A percentile compares a stretch with the other conserved stretches of the same genome.
These are phyloP conservation scores for Columba livia DNA, from an alignment of 2,113 vertebrate species.

Conservation along the genomic window DNA sequence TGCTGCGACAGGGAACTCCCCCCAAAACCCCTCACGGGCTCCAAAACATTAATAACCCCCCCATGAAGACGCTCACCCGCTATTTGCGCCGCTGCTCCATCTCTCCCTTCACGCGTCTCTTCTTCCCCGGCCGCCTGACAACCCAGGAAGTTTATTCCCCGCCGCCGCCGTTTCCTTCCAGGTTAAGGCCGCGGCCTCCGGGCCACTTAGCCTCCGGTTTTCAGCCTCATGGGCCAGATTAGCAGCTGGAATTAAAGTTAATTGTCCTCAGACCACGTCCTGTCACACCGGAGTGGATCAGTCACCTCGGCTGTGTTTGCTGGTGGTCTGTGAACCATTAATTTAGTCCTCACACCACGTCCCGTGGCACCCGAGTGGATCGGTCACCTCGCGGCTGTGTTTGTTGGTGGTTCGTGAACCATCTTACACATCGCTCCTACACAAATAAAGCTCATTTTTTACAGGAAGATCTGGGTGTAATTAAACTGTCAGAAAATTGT, in stretches of 20 bases:
- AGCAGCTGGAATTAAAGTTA: neutral
- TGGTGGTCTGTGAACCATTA: neutral
- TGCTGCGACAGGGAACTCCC: neutral
- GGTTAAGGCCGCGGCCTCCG: neutral
- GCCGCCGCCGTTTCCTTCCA: neutral
- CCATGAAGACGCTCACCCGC: rapidly evolving
- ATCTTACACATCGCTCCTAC: rapidly evolving
- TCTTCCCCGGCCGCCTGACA: neutral
- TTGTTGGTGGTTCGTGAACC: neutral
- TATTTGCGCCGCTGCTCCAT: neutral
- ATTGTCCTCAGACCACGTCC: no score
- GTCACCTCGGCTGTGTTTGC: rapidly evolving
- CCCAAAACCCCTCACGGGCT: rapidly evolving
- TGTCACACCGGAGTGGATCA: no score
- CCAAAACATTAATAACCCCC: no score
- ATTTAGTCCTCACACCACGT: no score
- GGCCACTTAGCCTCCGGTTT: neutral
- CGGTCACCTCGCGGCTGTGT: neutral
- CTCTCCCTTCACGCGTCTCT: rapidly evolving
- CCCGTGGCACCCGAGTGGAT: no score
- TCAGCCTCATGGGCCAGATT: no score
- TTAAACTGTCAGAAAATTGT: neutral
- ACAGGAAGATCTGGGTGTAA: no score
- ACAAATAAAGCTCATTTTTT: neutral
- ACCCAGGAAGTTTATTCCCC: neutral